Percentiles rank a stretch among this genome's conserved stretches.
These are phyloP conservation scores for Nephotettix cincticeps DNA, from an alignment of 1,140 invertebrate genomes.

Conservation along the genomic window DNA sequence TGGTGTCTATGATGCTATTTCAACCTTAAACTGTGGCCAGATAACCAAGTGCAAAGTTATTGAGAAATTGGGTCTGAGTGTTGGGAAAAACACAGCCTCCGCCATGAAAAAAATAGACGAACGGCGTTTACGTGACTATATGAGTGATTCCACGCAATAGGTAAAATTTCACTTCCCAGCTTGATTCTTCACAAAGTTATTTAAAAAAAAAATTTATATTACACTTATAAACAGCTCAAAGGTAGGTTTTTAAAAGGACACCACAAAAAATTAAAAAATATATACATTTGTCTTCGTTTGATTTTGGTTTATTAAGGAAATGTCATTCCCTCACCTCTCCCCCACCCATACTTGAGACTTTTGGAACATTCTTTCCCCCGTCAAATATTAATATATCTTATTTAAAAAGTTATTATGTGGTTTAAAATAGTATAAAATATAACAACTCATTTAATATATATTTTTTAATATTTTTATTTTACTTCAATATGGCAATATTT, in stretches of 20 bases:
- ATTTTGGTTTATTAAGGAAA: not conserved
- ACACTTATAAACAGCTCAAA: not conserved
- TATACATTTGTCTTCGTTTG: not conserved
- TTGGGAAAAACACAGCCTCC: conserved; percentile 22
- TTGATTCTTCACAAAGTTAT: not conserved
- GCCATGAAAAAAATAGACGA: conserved; percentile 2
- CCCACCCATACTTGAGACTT: not conserved
- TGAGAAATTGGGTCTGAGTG: not conserved
- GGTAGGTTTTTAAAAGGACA: not conserved
- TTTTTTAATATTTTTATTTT: not conserved
- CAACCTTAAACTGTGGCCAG: conserved; percentile 22
- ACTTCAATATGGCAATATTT: not conserved
- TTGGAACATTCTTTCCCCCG: not conserved
- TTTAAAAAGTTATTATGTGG: not conserved
- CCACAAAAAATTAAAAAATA: not conserved
- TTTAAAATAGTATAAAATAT: not conserved
- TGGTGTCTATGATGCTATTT: conserved; percentile 29
- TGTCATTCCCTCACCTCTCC: conserved; percentile 7
- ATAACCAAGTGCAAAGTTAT: conserved; percentile 21
- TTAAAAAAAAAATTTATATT: not conserved
- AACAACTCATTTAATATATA: not conserved
- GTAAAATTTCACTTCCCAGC: not conserved
- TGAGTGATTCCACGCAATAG: conserved; percentile 1
- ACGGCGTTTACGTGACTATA: not conserved
- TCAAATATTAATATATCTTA: not conserved